These are phyloP conservation scores for Acrobasis suavella DNA, from an alignment of 2,888 invertebrate species.

Conservation along the genomic window DNA sequence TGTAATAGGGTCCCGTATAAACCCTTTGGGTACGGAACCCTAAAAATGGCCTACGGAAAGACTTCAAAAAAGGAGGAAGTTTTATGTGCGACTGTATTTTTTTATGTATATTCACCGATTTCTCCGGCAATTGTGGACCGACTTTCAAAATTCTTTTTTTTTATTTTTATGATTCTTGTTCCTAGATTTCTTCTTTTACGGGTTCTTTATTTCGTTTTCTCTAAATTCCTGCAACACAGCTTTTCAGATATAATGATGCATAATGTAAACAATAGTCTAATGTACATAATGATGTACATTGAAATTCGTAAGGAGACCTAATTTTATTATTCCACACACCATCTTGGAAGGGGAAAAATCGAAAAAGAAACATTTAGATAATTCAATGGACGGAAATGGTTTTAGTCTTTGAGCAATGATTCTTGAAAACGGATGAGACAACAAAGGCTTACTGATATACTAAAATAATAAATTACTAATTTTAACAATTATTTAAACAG, in stretches of 20 bases:
- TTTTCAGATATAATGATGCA: not conserved
- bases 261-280: not conserved
- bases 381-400: constrained; percentile 72
- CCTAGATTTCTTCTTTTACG: too few relatives aligned
- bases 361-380: constrained; percentile 56
- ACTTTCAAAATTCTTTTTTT: too few relatives aligned
- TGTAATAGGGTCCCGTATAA: too few relatives aligned
- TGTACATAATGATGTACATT: not conserved
- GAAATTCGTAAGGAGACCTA: constrained; percentile 32
- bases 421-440: constrained; percentile 42
- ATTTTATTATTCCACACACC: constrained; percentile 47
- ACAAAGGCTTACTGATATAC: constrained; percentile 26
- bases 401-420: constrained; percentile 60
- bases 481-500: too few relatives aligned
- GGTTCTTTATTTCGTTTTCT: too few relatives aligned
- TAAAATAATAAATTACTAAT: constrained; percentile 24
- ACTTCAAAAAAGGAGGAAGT: too few relatives aligned
- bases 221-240: not conserved
- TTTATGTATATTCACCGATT: too few relatives aligned
- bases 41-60: too few relatives aligned
- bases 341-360: constrained; percentile 21
- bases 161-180: too few relatives aligned
- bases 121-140: too few relatives aligned
- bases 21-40: too few relatives aligned
- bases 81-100: too few relatives aligned